Evolutionary conservation across 2,888 invertebrate species (phyloP), one percentile per base, ranked within the genome.

Genomic region (Alcis repandata): DNA sequence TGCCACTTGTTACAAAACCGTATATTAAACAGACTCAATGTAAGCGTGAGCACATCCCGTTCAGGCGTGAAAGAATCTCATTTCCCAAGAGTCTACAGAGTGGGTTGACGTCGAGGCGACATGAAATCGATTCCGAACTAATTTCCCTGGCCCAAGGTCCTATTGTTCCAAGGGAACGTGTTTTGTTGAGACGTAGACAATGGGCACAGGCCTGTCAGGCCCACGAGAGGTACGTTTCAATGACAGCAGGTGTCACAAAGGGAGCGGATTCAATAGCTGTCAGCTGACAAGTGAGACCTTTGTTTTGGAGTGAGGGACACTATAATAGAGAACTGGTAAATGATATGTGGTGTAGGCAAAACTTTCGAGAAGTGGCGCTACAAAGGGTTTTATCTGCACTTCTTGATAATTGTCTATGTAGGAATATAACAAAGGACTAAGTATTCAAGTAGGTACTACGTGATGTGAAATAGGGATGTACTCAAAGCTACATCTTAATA

Each of bases 21-120:
- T 40, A 40, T 36, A 48, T 48, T 38, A 32, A 40, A 58, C 36
- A 27, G 17, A 13, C 9, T 9, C 11, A n/a, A 36, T 46, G 46
- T 40, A 17, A 19, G 38, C 53, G 40, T 40, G 63, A 32, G 32
- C 38, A 52, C 52, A 38, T 46, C 46, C 52, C 41, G 46, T 45
- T 33, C 57, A 52, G 33, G 4, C 63, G 59, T 56, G 59, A 56
- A 49, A 22, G 64, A 64, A 64, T 59, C 64, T 64, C 54, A 54
- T 59, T 49, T 59, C 59, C 54, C 49, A 19, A 11, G 43, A 38
- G 49, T 22, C 22, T 15, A 19, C 11, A 4, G 36, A 51, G 48
- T 43, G 45, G 41, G 53, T 13, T 53, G 63, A 33, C 48, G 48
- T 48, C 51, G 56, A 17, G 38, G 32, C 56, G 63, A 59, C 63